A percentile compares a stretch with the other conserved stretches of the same genome.
Evolutionary conservation across 2,113 vertebrate species (phyloP).

Genomic region (Semicossyphus pulcher): DNA sequence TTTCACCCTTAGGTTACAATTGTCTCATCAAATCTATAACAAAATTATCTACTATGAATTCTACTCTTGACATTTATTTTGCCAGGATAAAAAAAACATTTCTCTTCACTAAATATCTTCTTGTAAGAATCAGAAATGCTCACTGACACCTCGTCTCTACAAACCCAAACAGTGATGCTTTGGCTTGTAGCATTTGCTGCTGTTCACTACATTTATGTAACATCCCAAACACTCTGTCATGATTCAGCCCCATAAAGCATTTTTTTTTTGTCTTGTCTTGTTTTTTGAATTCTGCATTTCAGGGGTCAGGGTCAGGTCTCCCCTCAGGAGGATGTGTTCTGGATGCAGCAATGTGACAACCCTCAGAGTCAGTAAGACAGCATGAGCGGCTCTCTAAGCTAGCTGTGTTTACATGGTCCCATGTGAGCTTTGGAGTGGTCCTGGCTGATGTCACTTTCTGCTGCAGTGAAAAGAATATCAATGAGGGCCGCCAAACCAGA

Average conservation of each 20-base stretch:
- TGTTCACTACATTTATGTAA: constrained; percentile 18
- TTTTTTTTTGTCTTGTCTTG: background rate
- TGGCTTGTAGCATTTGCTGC: background rate
- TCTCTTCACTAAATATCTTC: background rate
- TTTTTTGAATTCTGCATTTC: constrained; percentile 20
- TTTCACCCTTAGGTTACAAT: background rate
- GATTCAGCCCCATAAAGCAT: constrained; percentile 12
- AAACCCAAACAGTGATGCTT: constrained; percentile 10
- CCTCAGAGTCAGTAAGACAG: constrained; percentile 29
- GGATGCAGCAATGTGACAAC: constrained; percentile 4
- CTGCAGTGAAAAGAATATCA: constrained; percentile 22
- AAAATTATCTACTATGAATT: background rate
- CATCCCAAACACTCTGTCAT: background rate
- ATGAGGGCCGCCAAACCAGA: background rate
- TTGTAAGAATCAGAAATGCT: background rate
- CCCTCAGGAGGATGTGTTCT: constrained; percentile 12
- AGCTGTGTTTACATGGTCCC: constrained; percentile 2
- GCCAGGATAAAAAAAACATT: background rate
- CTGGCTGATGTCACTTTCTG: background rate
- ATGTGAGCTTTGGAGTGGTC: background rate
- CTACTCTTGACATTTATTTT: background rate
- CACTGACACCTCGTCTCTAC: background rate
- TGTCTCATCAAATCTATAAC: constrained; percentile 21
- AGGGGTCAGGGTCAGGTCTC: constrained; percentile 33
- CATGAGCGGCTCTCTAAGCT: background rate